Evolutionary conservation across 2,113 vertebrate species (phyloP).

Genomic region (Xiphophorus hellerii): DNA sequence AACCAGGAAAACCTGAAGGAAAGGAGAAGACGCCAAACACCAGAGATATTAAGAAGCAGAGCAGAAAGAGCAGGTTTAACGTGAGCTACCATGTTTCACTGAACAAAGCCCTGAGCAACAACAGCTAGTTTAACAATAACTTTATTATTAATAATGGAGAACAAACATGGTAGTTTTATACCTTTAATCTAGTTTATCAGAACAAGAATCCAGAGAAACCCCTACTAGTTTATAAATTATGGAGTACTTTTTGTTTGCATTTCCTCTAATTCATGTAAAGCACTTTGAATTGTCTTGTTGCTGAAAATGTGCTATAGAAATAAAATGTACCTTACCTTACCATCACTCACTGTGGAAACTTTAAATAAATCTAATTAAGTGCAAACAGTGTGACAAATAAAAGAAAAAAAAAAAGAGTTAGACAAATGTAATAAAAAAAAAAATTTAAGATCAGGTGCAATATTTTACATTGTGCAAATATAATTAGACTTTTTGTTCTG

Average conservation of each 20-base stretch:
- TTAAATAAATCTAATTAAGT: background rate
- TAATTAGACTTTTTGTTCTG: background rate
- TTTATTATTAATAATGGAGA: no score
- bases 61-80: conserved; percentile 14
- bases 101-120: conserved; percentile 7
- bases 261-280: no score
- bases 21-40: conserved; percentile 9
- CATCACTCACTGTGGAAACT: background rate
- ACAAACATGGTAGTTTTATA: no score
- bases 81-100: conserved; percentile 44
- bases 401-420: background rate
- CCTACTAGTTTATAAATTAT: no score
- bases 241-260: no score
- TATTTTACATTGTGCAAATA: background rate
- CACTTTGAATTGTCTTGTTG: no score
- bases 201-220: no score
- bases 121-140: no score
- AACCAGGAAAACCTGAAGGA: background rate
- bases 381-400: background rate
- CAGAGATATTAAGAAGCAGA: conserved; percentile 1
- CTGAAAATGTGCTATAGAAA: no score
- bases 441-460: no score
- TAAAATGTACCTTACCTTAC: background rate
- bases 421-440: background rate
- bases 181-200: no score